Conservation (phyloP, 2,113 vertebrate species). For the Morone saxatilis region DNA sequence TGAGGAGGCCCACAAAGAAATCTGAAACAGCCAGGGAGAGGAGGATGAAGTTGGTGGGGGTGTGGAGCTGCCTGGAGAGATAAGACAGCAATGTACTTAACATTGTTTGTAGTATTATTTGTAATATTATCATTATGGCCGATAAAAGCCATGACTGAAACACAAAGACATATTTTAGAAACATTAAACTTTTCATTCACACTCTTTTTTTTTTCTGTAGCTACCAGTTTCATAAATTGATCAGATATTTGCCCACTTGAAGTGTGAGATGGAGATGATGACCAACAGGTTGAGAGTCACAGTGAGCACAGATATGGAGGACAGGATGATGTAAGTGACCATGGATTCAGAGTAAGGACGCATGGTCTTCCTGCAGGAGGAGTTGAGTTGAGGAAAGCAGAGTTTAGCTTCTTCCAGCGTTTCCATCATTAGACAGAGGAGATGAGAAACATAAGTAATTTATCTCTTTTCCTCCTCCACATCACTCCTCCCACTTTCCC, state of each 20-base stretch:
- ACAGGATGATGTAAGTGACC: background rate
- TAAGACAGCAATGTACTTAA: background rate
- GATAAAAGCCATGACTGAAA: background rate
- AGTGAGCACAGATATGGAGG: background rate
- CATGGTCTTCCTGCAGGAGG: background rate
- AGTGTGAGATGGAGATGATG: conserved; percentile 2
- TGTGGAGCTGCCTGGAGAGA: conserved; percentile 75
- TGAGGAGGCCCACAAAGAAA: conserved; percentile 24
- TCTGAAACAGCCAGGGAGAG: conserved; percentile 57
- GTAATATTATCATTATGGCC: background rate
- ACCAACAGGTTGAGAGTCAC: background rate
- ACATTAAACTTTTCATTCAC: too few species aligned
- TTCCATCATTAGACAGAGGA: background rate
- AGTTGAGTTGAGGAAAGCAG: background rate
- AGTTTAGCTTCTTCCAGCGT: background rate
- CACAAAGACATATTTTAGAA: background rate
- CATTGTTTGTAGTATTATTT: background rate
- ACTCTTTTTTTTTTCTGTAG: too few species aligned
- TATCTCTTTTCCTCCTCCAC: too few species aligned
- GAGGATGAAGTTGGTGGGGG: conserved; percentile 72
- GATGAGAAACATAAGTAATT: background rate
- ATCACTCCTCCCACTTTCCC: too few species aligned
- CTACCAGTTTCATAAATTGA: too few species aligned
- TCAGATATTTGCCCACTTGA: background rate
- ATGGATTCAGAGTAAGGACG: background rate